Conservation (phyloP, 23 tunicate genomes). For the Trididemnum nubilum region DNA sequence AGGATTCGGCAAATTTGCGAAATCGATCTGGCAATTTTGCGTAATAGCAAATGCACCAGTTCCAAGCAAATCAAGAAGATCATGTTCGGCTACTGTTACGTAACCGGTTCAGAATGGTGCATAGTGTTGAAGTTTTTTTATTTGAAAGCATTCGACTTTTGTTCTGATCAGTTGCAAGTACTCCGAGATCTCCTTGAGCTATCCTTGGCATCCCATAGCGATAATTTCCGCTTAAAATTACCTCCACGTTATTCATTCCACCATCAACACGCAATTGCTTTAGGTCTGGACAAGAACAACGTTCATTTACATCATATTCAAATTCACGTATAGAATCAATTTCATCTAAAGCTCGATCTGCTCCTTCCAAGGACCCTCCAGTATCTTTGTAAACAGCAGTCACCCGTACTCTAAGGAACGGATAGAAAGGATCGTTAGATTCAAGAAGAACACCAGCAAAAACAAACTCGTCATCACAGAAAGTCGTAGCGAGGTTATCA, state of each 20-base stretch:
- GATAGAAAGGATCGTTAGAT: neutral
- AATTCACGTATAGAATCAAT: neutral
- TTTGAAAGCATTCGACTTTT: neutral
- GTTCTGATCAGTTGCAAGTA: conserved; percentile 1
- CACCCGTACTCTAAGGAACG: neutral
- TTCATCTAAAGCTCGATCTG: neutral
- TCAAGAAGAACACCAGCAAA: neutral
- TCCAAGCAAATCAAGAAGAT: too few relatives aligned
- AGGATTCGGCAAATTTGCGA: too few relatives aligned
- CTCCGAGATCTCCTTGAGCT: conserved; percentile 22
- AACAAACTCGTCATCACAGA: conserved; percentile 19
- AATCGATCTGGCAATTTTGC: too few relatives aligned
- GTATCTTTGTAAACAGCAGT: conserved; percentile 22
- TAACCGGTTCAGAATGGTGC: neutral
- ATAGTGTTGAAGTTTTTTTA: neutral
- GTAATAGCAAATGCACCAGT: too few relatives aligned
- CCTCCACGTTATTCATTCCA: neutral
- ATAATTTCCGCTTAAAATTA: neutral
- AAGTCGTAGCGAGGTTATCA: neutral
- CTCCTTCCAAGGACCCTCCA: neutral
- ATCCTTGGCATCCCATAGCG: neutral
- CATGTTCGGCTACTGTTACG: too few relatives aligned
- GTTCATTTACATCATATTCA: neutral
- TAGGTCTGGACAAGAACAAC: conserved; percentile 31
- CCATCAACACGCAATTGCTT: neutral